A percentile compares a stretch with the other conserved stretches of the same genome.
phyloP scores from a whole-genome alignment of 2,797 vertebrate genomes.

The Eulemur albifrons region DNA sequence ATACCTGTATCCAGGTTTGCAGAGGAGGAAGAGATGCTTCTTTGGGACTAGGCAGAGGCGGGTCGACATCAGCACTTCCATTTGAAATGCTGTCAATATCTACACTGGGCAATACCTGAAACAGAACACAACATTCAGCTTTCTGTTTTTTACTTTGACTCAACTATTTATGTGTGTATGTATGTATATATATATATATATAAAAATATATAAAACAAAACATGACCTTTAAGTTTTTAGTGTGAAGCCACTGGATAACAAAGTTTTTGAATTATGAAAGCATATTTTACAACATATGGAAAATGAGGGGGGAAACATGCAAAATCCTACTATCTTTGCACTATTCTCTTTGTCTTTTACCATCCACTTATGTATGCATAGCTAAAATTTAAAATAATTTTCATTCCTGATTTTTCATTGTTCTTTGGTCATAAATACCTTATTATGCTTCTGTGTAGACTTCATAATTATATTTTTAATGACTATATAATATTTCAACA shows the following conservation, averaged over 20 bases:
- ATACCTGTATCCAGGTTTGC: constrained; percentile 84
- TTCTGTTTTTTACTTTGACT: constrained; percentile 3
- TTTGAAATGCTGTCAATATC: constrained; percentile 88
- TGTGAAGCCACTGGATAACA: neutral
- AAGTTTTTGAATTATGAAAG: constrained; percentile 1
- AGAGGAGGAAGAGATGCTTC: constrained; percentile 58
- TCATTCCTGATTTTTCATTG: neutral
- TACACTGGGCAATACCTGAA: constrained; percentile 88
- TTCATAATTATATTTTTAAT: constrained; percentile 34
- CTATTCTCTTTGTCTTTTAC: neutral
- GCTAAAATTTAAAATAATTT: neutral
- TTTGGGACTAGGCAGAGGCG: neutral
- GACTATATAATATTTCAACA: constrained; percentile 28
- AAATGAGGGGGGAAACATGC: constrained; percentile 20
- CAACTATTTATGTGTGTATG: neutral
- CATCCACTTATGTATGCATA: neutral
- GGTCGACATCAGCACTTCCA: constrained; percentile 42
- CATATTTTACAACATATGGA: neutral
- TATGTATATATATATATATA: neutral
- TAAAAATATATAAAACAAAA: neutral
- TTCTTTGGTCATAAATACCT: constrained; percentile 3
- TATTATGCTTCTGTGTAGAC: neutral
- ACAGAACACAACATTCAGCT: neutral
- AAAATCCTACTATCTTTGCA: constrained; percentile 29
- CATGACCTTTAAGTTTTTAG: neutral